Conservation (phyloP, 2,113 vertebrate species). For the Fulica atra region DNA sequence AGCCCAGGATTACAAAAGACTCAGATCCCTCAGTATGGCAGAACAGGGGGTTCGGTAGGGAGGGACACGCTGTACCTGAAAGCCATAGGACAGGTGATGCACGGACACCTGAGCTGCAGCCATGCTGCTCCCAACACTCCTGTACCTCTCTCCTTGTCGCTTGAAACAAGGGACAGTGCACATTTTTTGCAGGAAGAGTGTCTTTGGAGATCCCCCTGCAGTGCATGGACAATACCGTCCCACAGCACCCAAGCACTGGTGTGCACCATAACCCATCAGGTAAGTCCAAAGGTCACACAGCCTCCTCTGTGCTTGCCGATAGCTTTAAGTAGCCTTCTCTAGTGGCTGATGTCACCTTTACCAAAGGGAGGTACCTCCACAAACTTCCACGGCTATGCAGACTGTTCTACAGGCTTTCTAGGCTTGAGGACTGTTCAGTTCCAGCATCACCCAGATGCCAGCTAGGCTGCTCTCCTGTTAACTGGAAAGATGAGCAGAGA, state of each 20-base stretch:
- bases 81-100: not conserved
- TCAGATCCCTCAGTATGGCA: not conserved
- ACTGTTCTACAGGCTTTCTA: not conserved
- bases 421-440: not conserved
- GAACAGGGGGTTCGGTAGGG: not conserved
- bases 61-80: not conserved
- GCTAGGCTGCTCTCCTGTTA: not conserved
- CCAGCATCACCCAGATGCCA: not conserved
- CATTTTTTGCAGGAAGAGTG: not conserved
- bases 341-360: not conserved
- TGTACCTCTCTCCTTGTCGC: not conserved
- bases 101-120: not conserved
- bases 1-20: not conserved
- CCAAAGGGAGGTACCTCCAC: not conserved
- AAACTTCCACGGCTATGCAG: not conserved
- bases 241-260: not conserved
- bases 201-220: not conserved
- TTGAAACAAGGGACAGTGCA: not conserved
- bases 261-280: fast-evolving
- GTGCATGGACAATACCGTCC: not conserved
- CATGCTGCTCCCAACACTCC: not conserved
- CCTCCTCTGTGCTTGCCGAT: not conserved
- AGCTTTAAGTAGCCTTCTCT: not conserved
- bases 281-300: not conserved
- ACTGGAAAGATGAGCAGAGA: not conserved